Evolutionary conservation across 2,888 invertebrate genomes (phyloP).

Genomic region (Leucophora obtusa): DNA sequence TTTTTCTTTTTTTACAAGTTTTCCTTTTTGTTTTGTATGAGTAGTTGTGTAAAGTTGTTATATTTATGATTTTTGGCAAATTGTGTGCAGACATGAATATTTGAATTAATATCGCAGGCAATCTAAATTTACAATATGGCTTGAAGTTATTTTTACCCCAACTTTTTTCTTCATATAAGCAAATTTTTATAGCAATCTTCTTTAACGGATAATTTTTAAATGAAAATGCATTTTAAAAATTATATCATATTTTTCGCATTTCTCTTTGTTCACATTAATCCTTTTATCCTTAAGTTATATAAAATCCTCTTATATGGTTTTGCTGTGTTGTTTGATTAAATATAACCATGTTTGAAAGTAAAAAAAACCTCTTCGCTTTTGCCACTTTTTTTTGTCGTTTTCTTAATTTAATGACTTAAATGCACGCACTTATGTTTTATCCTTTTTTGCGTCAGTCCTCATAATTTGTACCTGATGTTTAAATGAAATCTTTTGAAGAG

Average conservation of each 20-base stretch:
- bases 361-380: too few relatives aligned
- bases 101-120: conserved; percentile 35
- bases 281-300: conserved; percentile 36
- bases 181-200: background rate
- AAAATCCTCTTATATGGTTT: conserved; percentile 28
- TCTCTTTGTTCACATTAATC: background rate
- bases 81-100: conserved; percentile 63
- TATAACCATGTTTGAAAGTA: background rate
- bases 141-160: background rate
- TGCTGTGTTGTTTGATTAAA: background rate
- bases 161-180: background rate
- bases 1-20: background rate
- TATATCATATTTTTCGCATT: background rate
- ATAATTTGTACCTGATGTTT: conserved; percentile 52
- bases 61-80: conserved; percentile 57
- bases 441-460: conserved; percentile 39
- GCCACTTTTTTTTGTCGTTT: conserved; percentile 22
- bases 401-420: conserved; percentile 64
- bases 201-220: background rate
- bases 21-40: conserved; percentile 6
- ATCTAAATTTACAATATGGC: background rate
- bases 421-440: conserved; percentile 63
- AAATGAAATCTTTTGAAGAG: conserved; percentile 40
- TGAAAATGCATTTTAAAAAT: background rate
- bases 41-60: conserved; percentile 5